Evolutionary conservation across 1,140 invertebrate genomes (phyloP).

Genomic region (Bathynomus jamesi): DNA sequence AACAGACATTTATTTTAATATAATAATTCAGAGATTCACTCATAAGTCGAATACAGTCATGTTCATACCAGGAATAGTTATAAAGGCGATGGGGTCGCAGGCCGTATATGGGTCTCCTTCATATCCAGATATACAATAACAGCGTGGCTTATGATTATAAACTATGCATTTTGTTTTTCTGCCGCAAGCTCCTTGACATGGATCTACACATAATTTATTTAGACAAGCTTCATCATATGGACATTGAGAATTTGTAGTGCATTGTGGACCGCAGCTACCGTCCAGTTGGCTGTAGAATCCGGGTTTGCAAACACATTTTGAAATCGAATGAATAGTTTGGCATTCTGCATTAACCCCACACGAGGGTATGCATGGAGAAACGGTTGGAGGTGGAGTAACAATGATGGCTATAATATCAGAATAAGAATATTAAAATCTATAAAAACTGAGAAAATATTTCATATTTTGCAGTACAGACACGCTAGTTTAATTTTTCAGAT

Average conservation of each 20-base stretch:
- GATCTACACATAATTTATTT: constrained; percentile 66
- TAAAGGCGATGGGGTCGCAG: constrained; percentile 62
- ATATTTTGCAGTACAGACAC: too few species aligned
- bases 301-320: constrained; percentile 39
- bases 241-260: constrained; percentile 54
- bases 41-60: too few species aligned
- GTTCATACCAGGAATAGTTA: background rate
- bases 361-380: constrained; percentile 38
- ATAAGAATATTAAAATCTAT: too few species aligned
- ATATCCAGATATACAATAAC: constrained; percentile 68
- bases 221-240: constrained; percentile 47
- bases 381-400: background rate
- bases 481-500: too few species aligned
- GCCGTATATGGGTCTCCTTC: constrained; percentile 71
- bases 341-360: constrained; percentile 38
- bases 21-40: too few species aligned
- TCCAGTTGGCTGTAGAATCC: constrained; percentile 46
- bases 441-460: too few species aligned
- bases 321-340: constrained; percentile 27
- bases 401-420: too few species aligned
- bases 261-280: constrained; percentile 75
- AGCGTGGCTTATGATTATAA: constrained; percentile 73
- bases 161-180: constrained; percentile 77
- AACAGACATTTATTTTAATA: too few species aligned
- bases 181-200: constrained; percentile 69